Percentiles rank a stretch among this genome's conserved stretches.
phyloP scores from a whole-genome alignment of 2,797 vertebrate genomes.

The Heliangelus exortis region DNA sequence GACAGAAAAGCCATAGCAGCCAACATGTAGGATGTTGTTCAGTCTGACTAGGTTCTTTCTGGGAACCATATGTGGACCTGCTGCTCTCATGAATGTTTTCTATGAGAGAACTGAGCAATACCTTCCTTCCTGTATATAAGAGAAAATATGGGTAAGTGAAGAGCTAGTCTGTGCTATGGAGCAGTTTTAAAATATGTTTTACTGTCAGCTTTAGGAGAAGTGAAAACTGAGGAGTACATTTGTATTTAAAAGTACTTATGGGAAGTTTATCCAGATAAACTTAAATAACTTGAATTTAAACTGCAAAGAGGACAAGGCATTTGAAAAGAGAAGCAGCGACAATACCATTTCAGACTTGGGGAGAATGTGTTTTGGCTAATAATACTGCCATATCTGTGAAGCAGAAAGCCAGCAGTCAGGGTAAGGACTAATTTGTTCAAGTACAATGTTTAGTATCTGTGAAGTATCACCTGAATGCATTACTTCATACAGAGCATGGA shows the following conservation, averaged over 20 bases:
- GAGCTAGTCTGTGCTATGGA: not conserved
- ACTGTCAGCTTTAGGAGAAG: not conserved
- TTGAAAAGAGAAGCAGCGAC: not conserved
- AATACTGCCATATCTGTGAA: not conserved
- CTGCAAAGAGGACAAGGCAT: not conserved
- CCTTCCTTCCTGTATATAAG: not conserved
- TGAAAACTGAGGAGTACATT: not conserved
- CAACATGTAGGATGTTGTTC: accelerated
- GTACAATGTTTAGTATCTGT: not conserved
- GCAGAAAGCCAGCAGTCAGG: not conserved
- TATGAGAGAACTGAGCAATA: not conserved
- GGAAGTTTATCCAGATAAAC: not conserved
- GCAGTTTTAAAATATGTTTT: not conserved
- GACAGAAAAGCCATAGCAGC: not conserved
- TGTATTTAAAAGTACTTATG: not conserved
- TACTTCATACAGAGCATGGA: not conserved
- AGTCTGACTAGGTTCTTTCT: not conserved
- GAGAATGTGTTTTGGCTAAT: not conserved
- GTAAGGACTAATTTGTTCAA: not conserved
- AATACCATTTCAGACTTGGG: not conserved
- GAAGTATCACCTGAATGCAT: not conserved
- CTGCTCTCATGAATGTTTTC: not conserved
- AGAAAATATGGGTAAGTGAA: not conserved
- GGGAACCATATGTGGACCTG: not conserved
- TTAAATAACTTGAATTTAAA: not conserved